Evolutionary conservation across 1,140 invertebrate species (phyloP), one percentile per base, ranked within the genome.

Genomic region (Apocrypta bakeri): DNA sequence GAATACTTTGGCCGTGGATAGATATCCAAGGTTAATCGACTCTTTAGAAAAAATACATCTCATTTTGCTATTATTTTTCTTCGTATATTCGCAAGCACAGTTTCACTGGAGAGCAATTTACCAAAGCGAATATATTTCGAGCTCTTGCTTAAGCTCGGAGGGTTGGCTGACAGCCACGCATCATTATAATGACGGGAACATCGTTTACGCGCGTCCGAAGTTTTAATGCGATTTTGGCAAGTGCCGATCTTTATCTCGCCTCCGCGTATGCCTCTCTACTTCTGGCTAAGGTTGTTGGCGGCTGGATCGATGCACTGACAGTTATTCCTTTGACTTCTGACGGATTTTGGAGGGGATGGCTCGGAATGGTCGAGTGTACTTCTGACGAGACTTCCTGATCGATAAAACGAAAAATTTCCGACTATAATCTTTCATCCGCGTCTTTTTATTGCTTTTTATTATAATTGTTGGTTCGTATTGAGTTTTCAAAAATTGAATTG

Each of bases 161-260:
- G 83, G 85, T 86, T 90, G 88, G 88, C 88, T 64, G 42, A 72
- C 66, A 42, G 85, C 88, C 89, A 89, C 85, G 64, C 86, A 86
- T 90, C 87, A 88, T 87, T 88, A 87, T 90, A 89, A 90, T 89
- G 87, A 89, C 86, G 87, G 84, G 84, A 82, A 79, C 84, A 85
- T 89, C 87, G 85, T 83, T 87, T 87, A 88, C n/a, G 83, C 83
- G 77, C 81, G 66, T 48, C 78, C 56, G 56, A 42, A 25, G 81
- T 86, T 90, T 90, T 90, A 90, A 90, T 90, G 86, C 86, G 87
- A 90, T 89, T 90, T 89, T 88, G 86, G 88, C 90, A 90, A 85
- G 29, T 63, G 25, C n/a, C 17, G n/a, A 77, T 25, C 48, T 56
- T 56, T 56, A 17, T 21, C 21, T 1, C 31, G 68, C 68, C 31